phyloP scores from a whole-genome alignment of 1,140 invertebrate genomes.

The Drosophila nasuta region DNA sequence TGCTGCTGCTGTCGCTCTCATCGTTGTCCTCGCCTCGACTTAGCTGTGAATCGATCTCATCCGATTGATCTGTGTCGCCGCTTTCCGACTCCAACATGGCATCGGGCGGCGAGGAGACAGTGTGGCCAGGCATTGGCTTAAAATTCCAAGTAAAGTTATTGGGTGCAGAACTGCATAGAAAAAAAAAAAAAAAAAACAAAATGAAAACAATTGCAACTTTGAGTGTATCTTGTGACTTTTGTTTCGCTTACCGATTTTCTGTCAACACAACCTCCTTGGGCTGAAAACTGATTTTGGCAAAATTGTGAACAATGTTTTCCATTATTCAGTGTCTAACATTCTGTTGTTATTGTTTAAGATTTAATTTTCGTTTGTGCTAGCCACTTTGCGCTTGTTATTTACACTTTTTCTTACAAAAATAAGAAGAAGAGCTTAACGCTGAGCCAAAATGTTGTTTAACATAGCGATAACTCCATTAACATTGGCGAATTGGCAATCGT shows the following conservation, averaged over 20 bases:
- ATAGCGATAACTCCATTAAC: background rate
- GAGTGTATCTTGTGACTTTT: background rate
- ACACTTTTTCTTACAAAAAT: conserved; percentile 9
- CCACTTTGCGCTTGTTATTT: conserved; percentile 26
- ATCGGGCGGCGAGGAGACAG: conserved; percentile 25
- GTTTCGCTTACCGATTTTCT: conserved; percentile 51
- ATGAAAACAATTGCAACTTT: no score
- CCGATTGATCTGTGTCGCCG: conserved; percentile 51
- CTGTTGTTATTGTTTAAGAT: conserved; percentile 24
- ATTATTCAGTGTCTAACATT: conserved; percentile 54
- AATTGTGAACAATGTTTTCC: conserved; percentile 74
- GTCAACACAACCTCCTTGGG: conserved; percentile 58
- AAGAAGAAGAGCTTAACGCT: conserved; percentile 39
- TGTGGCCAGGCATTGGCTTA: conserved; percentile 51
- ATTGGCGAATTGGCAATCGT: background rate
- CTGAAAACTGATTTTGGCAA: conserved; percentile 68
- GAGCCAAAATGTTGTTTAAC: conserved; percentile 26
- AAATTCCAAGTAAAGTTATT: conserved; percentile 44
- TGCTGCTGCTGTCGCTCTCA: conserved; percentile 55
- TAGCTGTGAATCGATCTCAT: conserved; percentile 56
- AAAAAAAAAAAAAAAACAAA: background rate
- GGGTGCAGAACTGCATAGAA: conserved; percentile 24
- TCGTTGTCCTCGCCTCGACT: conserved; percentile 60
- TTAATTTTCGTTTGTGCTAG: background rate
- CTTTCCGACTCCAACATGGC: conserved; percentile 57